Conservation (phyloP, 2,113 vertebrate species). For the Brienomyrus longianalis region DNA sequence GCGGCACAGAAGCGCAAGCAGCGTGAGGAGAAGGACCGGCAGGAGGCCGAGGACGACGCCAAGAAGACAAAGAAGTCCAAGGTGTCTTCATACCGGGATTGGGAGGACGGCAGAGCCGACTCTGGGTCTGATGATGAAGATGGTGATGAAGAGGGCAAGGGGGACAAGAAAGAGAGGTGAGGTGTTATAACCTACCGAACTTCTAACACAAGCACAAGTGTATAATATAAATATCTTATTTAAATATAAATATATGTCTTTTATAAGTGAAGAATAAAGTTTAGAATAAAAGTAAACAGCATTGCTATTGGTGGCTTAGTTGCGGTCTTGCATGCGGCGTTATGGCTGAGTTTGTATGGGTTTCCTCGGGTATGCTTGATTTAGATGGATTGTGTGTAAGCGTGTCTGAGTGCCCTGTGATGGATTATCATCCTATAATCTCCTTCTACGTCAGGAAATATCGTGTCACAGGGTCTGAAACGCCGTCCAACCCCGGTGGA, state of each 20-base stretch:
- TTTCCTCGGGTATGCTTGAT: neutral
- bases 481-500: conserved; percentile 87
- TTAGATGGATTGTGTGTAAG: neutral
- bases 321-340: neutral
- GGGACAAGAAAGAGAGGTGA: conserved; percentile 74
- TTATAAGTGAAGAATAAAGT: neutral
- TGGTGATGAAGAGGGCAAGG: conserved; percentile 27
- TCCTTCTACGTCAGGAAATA: conserved; percentile 67
- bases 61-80: conserved; percentile 67
- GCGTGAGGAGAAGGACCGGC: conserved; percentile 68
- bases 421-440: neutral
- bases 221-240: neutral
- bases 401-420: neutral
- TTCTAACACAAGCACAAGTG: neutral
- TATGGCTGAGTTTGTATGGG: neutral
- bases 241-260: no score
- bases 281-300: neutral
- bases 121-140: conserved; percentile 72
- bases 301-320: neutral
- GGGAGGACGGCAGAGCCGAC: conserved; percentile 80
- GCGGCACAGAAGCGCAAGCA: conserved; percentile 90
- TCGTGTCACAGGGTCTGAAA: conserved; percentile 84
- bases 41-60: conserved; percentile 50
- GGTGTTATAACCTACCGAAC: neutral
- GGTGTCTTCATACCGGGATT: conserved; percentile 76